Percentiles rank a stretch among this genome's conserved stretches.
Evolutionary conservation across 2,113 vertebrate genomes (phyloP).

Genomic region (Ranitomeya imitator): DNA sequence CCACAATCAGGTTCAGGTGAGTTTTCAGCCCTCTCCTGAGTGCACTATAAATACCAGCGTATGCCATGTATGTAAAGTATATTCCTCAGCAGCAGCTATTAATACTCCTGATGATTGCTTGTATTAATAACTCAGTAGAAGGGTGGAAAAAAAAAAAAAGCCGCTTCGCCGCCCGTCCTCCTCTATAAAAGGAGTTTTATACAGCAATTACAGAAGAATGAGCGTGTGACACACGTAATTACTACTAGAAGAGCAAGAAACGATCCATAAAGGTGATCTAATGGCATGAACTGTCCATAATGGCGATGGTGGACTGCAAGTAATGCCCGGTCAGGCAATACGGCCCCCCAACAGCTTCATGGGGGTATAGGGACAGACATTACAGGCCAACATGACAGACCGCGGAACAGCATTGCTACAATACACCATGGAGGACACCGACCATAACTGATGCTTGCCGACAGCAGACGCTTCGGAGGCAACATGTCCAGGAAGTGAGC

Average conservation of each 20-base stretch:
- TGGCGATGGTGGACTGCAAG: neutral
- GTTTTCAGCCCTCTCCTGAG: neutral
- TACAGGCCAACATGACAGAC: neutral
- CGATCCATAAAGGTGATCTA: neutral
- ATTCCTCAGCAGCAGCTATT: constrained; percentile 45
- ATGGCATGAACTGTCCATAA: neutral
- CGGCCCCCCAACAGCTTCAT: too few species aligned
- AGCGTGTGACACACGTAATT: neutral
- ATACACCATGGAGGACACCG: neutral
- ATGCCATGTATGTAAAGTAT: constrained; percentile 37
- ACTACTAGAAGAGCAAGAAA: neutral
- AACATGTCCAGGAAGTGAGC: too few species aligned
- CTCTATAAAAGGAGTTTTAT: neutral
- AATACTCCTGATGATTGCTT: constrained; percentile 39
- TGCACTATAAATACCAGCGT: constrained; percentile 22
- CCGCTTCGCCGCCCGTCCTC: too few species aligned
- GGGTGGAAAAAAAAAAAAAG: neutral
- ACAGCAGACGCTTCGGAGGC: too few species aligned
- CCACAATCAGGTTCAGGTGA: neutral
- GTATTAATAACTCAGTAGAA: constrained; percentile 46
- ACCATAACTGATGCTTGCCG: too few species aligned
- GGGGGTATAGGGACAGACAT: too few species aligned
- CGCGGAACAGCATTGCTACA: neutral
- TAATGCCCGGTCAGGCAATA: neutral
- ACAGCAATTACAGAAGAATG: neutral